Base-by-base conservation (phyloP, 2,888 invertebrate genomes). In the Nysson spinosus region DNA sequence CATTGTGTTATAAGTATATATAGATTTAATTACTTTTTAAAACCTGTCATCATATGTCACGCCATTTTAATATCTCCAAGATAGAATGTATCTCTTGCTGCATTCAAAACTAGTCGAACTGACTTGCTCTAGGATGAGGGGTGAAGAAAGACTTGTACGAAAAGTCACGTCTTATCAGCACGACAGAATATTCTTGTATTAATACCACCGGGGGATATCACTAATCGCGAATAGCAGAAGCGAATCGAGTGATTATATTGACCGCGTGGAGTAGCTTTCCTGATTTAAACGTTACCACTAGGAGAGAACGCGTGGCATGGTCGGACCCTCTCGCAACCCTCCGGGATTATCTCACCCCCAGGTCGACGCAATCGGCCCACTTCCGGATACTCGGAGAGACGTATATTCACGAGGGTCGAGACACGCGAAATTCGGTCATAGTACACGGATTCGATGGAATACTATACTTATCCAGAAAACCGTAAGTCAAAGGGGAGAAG, bases 281-380 rank as follows among this genome's bases (percentile, higher is more conserved):
- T 46, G 52, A 60, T 60, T 60, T 46, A 60, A 64, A 39, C 64
- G 64, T 43, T 54, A 19, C 49, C 43, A 39, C 37, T 39, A 46
- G 32, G 43, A 50, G 56, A 44, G 49, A 49, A 43, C 57, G 67
- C 67, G 67, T 57, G 55, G 50, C 57, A 50, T 64, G 67, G 37
- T 51, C 64, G 58, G 64, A 68, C 67, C 64, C 67, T 68, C 65
- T 55, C 55, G 56, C 69, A 71, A 66, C 73, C 71, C 71, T 69
- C 63, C 56, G 73, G 68, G 71, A 69, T 73, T 71, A 71, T 71
- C 69, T 72, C 71, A 71, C 71, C 71, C n/a, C 71, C 62, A 62
- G 51, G 64, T 54, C 46, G 16, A 51, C 51, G 50, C 55, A 54
- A 60, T 43, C 64, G 70, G 60, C 67, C 67, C 70, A 56, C 61